Evolutionary conservation across 2,113 vertebrate species (phyloP).

Genomic region (Mungos mungo): DNA sequence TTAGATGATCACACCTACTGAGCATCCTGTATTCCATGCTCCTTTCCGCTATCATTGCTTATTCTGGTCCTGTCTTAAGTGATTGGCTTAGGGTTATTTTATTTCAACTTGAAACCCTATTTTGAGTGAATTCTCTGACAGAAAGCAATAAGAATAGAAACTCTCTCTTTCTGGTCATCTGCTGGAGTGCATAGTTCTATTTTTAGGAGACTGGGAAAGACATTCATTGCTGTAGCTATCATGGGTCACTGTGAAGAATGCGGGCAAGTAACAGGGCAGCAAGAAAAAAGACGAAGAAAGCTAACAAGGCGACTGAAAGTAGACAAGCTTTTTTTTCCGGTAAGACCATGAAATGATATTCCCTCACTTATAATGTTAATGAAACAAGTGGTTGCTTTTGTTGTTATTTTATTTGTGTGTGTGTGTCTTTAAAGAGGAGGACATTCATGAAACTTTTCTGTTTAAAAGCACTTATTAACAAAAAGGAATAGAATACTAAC

Average conservation of each 20-base stretch:
- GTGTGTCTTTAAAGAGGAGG: conserved; percentile 13
- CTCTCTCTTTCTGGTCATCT: not conserved
- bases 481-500: conserved; percentile 40
- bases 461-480: conserved; percentile 58
- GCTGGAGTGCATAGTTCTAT: not conserved
- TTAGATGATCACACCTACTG: not conserved
- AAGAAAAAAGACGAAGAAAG: not conserved
- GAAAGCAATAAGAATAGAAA: not conserved
- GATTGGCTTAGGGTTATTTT: not conserved
- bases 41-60: not conserved
- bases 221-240: not conserved
- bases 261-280: not conserved
- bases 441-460: conserved; percentile 21
- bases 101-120: not conserved
- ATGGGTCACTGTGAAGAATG: not conserved
- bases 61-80: not conserved
- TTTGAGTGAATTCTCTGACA: not conserved
- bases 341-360: not conserved
- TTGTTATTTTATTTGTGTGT: not conserved
- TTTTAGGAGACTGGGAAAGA: not conserved
- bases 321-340: not conserved
- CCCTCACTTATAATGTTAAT: not conserved
- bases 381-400: not conserved
- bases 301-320: not conserved
- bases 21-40: not conserved